These are phyloP conservation scores for Melospiza melodia DNA, from an alignment of 2,113 vertebrate species.

Conservation along the genomic window DNA sequence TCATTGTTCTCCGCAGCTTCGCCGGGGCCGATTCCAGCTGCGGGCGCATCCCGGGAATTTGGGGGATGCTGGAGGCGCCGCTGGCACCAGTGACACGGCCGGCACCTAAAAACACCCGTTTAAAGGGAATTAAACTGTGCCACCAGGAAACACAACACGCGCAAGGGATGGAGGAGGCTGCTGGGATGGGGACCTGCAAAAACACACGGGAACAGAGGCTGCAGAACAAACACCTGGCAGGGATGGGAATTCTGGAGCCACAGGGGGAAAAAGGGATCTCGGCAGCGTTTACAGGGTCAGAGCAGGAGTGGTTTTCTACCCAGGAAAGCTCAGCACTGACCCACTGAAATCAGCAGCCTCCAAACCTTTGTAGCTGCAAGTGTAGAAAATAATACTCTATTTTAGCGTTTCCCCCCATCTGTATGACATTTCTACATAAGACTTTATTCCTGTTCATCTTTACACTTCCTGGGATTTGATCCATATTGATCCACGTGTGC, in stretches of 20 bases:
- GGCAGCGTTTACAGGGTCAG: not conserved
- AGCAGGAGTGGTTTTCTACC: not conserved
- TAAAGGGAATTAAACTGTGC: not conserved
- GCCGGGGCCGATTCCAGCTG: not conserved
- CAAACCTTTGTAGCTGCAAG: not conserved
- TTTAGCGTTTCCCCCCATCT: not conserved
- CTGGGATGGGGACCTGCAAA: not conserved
- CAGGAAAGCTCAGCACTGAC: not conserved
- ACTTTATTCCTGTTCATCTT: not conserved
- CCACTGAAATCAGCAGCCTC: not conserved
- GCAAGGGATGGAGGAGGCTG: not conserved
- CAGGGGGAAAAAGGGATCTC: not conserved
- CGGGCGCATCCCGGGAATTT: rapidly evolving
- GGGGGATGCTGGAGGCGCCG: rapidly evolving
- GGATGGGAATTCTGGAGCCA: not conserved
- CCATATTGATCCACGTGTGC: not conserved
- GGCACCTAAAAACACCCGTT: not conserved
- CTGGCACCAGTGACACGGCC: rapidly evolving
- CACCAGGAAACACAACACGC: rapidly evolving
- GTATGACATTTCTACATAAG: not conserved
- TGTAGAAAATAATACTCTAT: not conserved
- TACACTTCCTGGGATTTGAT: not conserved
- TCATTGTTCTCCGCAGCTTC: not conserved
- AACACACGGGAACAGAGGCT: rapidly evolving
- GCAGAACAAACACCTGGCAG: not conserved